A percentile compares a stretch with the other conserved stretches of the same genome.
Conservation (phyloP, 2,113 vertebrate genomes). For the Pseudonaja textilis region DNA sequence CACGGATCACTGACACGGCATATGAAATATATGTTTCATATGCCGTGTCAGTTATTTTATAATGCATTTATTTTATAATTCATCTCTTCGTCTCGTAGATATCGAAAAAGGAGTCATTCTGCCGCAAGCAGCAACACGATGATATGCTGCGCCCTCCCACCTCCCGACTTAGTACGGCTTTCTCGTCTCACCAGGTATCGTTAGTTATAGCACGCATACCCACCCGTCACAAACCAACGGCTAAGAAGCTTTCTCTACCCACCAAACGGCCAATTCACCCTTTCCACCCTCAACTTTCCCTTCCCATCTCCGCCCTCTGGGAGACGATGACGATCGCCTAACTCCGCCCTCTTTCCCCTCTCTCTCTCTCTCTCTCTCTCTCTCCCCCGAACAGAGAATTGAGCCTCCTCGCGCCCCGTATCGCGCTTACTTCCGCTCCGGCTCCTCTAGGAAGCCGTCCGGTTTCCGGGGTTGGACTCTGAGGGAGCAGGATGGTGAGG, state of each 20-base stretch:
- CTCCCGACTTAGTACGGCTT: background rate
- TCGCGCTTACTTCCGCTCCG: background rate
- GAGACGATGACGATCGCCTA: background rate
- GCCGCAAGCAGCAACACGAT: background rate
- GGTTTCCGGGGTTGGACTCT: constrained; percentile 29
- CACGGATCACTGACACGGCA: background rate
- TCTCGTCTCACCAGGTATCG: background rate
- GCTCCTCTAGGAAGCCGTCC: background rate
- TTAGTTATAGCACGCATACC: background rate
- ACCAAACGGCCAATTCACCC: background rate
- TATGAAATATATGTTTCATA: background rate
- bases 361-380: too few relatives aligned
- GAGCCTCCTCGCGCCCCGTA: background rate
- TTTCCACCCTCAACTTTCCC: background rate
- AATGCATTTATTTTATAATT: background rate
- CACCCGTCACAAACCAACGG: background rate
- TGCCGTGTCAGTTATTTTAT: background rate
- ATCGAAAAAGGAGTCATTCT: background rate
- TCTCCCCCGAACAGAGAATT: background rate
- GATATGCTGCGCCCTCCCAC: background rate
- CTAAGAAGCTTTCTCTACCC: background rate
- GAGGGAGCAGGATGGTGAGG: constrained; percentile 57
- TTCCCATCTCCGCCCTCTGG: background rate
- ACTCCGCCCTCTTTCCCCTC: background rate
- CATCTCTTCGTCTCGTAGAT: background rate